Base-by-base conservation (phyloP, 2,888 invertebrate species). In the Hydriomena furcata region DNA sequence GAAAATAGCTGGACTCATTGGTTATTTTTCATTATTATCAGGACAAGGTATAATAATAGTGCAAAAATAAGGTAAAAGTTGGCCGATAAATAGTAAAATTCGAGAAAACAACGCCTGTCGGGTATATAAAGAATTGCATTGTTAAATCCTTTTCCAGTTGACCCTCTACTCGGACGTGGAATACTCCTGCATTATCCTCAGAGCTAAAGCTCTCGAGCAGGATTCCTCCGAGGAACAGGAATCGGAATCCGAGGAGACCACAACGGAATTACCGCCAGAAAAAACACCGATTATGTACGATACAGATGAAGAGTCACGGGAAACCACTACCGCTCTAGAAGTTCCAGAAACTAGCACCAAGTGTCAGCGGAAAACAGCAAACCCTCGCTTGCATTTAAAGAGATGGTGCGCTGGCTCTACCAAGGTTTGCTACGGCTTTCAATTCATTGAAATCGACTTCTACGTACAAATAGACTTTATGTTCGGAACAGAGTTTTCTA, bases 161-260 rank as follows among this genome's bases (percentile, higher is more conserved):
- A 67, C 79, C 8, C 56, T 79, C 5, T 51, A 61, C 37, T 46
- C 65, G 0, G 44, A 61, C 12, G 49, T 69, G 2, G 79, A 79
- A 17, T 81, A 79, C 49, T 70, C 73, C 0, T 81, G 79, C 57
- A 49, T 79, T 0, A 45, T 66, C 0, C 69, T 80, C 46, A 53
- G 45, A 7, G 68, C 66, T 0, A 32, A 46, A 3, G 49, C 61
- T 0, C 2, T 25, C 0, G 1, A 25, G n/a, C n/a, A n/a, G 10
- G 0, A 13, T 0, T 3, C 6, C 2, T 6, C 11, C 6, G 13
- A 0, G 0, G 21, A 10, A 6, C n/a, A 20, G 13, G 8, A 28
- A 28, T 23, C 8, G 2, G 27, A 27, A 27, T 1, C 2, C 1
- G 27, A 27, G 7, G 27, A 27, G 8, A n/a, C 27, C n/a, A 27